These are phyloP conservation scores for Steinernema khuongi DNA, from an alignment of 1,140 invertebrate species.

Conservation along the genomic window DNA sequence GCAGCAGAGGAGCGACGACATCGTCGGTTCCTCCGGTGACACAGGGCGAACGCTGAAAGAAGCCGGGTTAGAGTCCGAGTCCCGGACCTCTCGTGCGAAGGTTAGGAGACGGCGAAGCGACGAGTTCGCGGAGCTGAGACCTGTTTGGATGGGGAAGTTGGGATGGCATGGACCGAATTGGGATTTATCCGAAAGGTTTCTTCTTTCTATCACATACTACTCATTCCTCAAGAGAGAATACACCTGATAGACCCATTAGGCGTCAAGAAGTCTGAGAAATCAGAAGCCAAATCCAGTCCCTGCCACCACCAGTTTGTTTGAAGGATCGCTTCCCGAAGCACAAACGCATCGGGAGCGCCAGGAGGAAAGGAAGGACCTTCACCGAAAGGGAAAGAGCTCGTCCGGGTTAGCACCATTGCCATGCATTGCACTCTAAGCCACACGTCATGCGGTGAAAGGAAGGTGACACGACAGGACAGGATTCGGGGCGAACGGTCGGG, in stretches of 20 bases:
- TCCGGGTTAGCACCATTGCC: neutral
- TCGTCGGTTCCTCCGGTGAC: neutral
- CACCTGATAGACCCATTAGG: no score
- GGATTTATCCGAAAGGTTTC: no score
- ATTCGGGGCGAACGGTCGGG: neutral
- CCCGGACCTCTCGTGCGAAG: neutral
- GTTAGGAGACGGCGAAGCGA: neutral
- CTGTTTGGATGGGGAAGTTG: no score
- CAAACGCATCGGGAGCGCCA: neutral
- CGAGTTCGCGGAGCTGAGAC: slow-evolving; percentile 1
- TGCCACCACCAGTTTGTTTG: no score
- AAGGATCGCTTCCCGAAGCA: no score
- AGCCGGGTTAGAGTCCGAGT: neutral
- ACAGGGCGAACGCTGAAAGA: neutral
- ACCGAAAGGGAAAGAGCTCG: neutral
- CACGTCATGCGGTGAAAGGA: neutral
- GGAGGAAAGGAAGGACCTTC: neutral
- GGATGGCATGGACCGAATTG: no score
- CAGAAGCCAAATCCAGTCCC: no score
- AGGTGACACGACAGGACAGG: neutral
- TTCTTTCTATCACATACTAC: no score
- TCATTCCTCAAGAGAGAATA: no score
- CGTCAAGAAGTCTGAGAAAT: no score
- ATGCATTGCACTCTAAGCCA: neutral
- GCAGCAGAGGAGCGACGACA: slow-evolving; percentile 5